Evolutionary conservation across 2,113 vertebrate species (phyloP).

Genomic region (Colistium nudipinnis): DNA sequence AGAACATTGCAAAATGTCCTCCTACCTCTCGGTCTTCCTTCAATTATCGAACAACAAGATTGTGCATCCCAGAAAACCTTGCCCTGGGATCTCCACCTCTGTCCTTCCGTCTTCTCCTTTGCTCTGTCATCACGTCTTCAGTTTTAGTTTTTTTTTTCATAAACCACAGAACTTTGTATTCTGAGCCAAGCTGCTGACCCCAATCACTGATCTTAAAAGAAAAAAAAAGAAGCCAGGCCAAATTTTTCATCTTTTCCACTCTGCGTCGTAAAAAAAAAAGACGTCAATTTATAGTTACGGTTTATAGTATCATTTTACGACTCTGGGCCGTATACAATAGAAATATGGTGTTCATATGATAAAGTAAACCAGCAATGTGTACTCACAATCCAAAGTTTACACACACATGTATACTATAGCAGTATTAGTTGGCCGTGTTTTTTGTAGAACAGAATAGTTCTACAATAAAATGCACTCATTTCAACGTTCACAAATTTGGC

Average conservation of each 20-base stretch:
- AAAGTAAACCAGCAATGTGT: neutral
- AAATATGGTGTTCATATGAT: neutral
- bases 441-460: no score
- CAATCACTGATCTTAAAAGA: no score
- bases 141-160: no score
- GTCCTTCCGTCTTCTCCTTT: neutral
- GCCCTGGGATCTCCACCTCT: no score
- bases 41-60: neutral
- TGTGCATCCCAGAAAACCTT: neutral
- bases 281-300: neutral
- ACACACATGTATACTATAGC: neutral
- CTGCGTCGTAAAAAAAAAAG: neutral
- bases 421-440: neutral
- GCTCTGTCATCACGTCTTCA: neutral
- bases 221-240: neutral
- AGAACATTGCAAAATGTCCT: no score
- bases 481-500: no score
- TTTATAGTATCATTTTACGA: constrained; percentile 4
- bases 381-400: neutral
- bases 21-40: no score
- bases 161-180: no score
- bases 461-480: no score
- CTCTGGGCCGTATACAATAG: neutral
- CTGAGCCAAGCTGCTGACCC: no score
- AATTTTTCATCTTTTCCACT: neutral